Percentiles rank a stretch among this genome's conserved stretches.
Conservation (phyloP, 2,888 invertebrate species). For the Apantesis nais region DNA sequence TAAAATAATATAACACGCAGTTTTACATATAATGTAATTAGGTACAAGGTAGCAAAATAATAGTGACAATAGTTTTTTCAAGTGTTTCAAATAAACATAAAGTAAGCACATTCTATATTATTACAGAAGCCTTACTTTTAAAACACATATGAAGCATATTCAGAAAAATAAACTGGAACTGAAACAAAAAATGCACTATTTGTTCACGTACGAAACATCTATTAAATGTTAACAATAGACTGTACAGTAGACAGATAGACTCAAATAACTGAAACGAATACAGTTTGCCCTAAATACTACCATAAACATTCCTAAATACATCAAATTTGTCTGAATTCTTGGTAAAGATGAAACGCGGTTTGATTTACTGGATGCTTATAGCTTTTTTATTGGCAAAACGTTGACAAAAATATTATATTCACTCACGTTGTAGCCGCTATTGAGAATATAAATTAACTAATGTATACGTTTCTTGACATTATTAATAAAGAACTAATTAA, state of each 20-base stretch:
- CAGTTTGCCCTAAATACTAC: neutral
- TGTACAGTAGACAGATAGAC: neutral
- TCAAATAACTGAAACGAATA: neutral
- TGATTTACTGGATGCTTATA: neutral
- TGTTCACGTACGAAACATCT: no score
- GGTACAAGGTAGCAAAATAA: no score
- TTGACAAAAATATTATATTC: neutral
- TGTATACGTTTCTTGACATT: constrained; percentile 1
- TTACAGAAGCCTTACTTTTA: no score
- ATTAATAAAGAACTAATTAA: constrained; percentile 2
- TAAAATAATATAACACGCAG: no score
- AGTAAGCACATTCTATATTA: no score
- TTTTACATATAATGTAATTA: no score
- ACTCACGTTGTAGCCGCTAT: neutral
- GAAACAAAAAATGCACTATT: no score
- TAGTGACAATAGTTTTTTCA: no score
- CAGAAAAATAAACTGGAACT: no score
- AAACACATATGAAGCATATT: no score
- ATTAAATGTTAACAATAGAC: neutral
- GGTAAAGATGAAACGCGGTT: neutral
- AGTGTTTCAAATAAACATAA: no score
- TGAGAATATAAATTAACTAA: neutral
- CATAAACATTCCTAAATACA: neutral
- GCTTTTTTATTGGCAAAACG: neutral
- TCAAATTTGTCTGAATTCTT: neutral